phyloP scores from a whole-genome alignment of 2,888 invertebrate genomes.

The Coecobrya sp. region DNA sequence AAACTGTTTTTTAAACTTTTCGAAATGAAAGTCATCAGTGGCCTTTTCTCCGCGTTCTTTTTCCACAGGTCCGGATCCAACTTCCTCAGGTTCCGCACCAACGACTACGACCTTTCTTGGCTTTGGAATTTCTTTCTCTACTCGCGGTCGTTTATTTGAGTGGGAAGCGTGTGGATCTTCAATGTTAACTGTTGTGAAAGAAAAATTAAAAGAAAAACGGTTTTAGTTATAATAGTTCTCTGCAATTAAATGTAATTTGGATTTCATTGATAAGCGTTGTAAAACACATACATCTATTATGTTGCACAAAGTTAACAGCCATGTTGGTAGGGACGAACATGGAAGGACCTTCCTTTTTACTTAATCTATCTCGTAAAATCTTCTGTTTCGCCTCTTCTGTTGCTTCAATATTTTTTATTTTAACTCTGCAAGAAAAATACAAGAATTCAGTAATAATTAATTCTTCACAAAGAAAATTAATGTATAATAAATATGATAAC shows the following conservation, averaged over 20 bases:
- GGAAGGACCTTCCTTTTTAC: constrained; percentile 97
- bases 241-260: background rate
- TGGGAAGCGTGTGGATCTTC: constrained; percentile 91
- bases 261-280: constrained; percentile 86
- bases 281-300: constrained; percentile 98
- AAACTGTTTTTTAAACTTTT: constrained; percentile 98
- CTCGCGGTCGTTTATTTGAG: constrained; percentile 79
- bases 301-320: constrained; percentile 99
- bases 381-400: constrained; percentile 99
- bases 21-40: constrained; percentile 99
- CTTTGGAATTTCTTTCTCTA: constrained; percentile 90
- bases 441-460: no score
- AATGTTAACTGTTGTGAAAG: constrained; percentile 94
- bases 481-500: constrained; percentile 86
- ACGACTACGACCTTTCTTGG: constrained; percentile 87
- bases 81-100: constrained; percentile 87
- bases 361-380: constrained; percentile 95
- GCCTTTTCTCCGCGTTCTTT: constrained; percentile 94
- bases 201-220: no score
- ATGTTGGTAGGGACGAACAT: constrained; percentile 99
- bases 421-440: constrained; percentile 90
- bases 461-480: no score
- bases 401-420: constrained; percentile 99
- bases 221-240: background rate
- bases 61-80: constrained; percentile 82